Evolutionary conservation across 2,888 invertebrate genomes (phyloP).

Genomic region (Rugalucina vietnamica): DNA sequence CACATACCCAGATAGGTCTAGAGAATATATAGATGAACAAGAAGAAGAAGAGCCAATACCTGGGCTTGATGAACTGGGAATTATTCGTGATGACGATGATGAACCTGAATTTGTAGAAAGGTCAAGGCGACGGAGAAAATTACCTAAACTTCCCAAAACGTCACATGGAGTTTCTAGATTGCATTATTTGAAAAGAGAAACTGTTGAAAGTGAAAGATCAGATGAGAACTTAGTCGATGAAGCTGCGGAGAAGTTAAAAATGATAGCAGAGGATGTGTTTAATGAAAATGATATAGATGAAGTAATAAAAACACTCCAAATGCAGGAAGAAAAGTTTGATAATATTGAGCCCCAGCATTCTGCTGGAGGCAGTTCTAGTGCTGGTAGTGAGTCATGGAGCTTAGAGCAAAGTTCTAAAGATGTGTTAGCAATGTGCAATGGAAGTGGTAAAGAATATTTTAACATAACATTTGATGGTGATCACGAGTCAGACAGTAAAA

Average conservation of each 20-base stretch:
- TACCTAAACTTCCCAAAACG: constrained; percentile 52
- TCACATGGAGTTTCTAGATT: constrained; percentile 44
- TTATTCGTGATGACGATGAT: constrained; percentile 48
- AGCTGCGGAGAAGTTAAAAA: constrained; percentile 38
- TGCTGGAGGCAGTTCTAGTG: constrained; percentile 57
- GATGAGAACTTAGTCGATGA: constrained; percentile 40
- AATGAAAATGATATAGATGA: constrained; percentile 15
- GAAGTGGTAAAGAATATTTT: constrained; percentile 57
- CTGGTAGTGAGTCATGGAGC: constrained; percentile 61
- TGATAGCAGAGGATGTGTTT: constrained; percentile 25
- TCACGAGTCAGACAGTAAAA: constrained; percentile 56
- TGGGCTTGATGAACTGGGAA: constrained; percentile 57
- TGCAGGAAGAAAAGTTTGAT: constrained; percentile 32
- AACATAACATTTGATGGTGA: constrained; percentile 70
- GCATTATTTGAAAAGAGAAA: constrained; percentile 31
- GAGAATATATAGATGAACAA: constrained; percentile 55
- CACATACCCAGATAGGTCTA: constrained; percentile 38
- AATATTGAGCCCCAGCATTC: constrained; percentile 46
- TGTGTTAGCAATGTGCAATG: constrained; percentile 52
- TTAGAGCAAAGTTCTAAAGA: constrained; percentile 54
- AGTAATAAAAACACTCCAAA: constrained; percentile 7
- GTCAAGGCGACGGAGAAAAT: constrained; percentile 34
- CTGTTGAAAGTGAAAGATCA: constrained; percentile 13
- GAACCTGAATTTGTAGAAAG: constrained; percentile 31
- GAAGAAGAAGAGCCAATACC: constrained; percentile 52